Evolutionary conservation across 2,113 vertebrate genomes (phyloP), one percentile per base, ranked within the genome.

Genomic region (Cairina moschata): DNA sequence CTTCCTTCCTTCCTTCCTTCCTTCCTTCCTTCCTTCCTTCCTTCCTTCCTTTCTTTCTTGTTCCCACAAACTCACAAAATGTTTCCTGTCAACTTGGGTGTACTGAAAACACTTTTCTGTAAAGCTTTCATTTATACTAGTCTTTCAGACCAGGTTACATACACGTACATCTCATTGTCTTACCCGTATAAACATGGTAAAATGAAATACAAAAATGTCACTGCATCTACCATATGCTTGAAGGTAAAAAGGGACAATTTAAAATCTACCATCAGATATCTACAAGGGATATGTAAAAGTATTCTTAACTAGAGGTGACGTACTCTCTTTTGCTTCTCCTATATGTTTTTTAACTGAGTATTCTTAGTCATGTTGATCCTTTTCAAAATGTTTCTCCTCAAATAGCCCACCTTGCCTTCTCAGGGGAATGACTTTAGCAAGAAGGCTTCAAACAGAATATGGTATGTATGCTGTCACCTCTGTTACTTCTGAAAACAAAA

Each of bases 401-500:
- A 59, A 74, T 18, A 8, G 40, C 17, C 50, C 14, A 34, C 16
- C 38, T 60, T 11, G 2, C 9, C 25, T 1, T 1, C 13, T 58
- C 42, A 48, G 59, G 34, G 7, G 38, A 79, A 50, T 50, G 10
- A 54, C 56, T 71, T 21, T 44, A 59, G 31, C 36, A 63, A 78
- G 21, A 74, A 52, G 59, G 7, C 29, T 67, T 81, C 68, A 71
- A 74, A 31, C 16, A 38, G 36, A 44, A 80, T 20, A 40, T 34
- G 14, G 18, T n/a, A 77, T 34, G 58, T 4, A 36, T 83, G 6
- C 29, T 58, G 16, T 48, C 48, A 62, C 8, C 12, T 58, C 18
- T 25, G 2, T 55, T 63, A 36, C 14, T 66, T 71, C 40, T 68
- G 31, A 77, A 83, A 67, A 38, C 13, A 17, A 50, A 0, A 0